A percentile compares a stretch with the other conserved stretches of the same genome.
phyloP scores from a whole-genome alignment of 2,888 invertebrate genomes.

The Drosophila meridionalis region DNA sequence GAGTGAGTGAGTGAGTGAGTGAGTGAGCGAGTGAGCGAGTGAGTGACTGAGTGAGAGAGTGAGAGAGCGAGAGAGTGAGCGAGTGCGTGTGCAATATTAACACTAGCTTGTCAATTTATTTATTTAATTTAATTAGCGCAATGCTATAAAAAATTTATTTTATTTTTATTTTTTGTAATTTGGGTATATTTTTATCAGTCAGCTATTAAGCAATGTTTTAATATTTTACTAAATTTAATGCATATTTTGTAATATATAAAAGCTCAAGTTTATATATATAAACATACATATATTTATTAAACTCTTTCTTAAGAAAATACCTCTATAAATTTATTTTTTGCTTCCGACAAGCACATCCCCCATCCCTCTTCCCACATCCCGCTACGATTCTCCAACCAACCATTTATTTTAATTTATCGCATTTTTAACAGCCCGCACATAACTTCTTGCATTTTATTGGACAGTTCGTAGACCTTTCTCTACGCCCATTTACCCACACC shows the following conservation, averaged over 20 bases:
- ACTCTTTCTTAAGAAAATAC: background rate
- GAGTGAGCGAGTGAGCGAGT: no score
- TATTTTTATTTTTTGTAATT: no score
- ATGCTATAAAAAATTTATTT: no score
- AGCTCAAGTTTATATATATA: background rate
- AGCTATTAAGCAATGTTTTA: background rate
- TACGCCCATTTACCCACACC: conserved; percentile 24
- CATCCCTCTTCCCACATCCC: background rate
- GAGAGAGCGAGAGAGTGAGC: no score
- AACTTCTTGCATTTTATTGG: conserved; percentile 64
- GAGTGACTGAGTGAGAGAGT: no score
- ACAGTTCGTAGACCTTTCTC: conserved; percentile 6
- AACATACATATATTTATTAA: background rate
- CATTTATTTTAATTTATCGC: conserved; percentile 64
- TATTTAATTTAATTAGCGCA: no score
- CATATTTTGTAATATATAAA: no score
- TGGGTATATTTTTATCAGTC: background rate
- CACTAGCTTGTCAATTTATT: no score
- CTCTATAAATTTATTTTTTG: background rate
- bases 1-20: no score
- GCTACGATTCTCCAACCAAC: background rate
- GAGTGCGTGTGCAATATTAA: no score
- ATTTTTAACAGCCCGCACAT: conserved; percentile 34
- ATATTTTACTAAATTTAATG: background rate
- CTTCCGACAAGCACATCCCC: background rate